phyloP scores from a whole-genome alignment of 2,797 vertebrate genomes.

The Morelia viridis region DNA sequence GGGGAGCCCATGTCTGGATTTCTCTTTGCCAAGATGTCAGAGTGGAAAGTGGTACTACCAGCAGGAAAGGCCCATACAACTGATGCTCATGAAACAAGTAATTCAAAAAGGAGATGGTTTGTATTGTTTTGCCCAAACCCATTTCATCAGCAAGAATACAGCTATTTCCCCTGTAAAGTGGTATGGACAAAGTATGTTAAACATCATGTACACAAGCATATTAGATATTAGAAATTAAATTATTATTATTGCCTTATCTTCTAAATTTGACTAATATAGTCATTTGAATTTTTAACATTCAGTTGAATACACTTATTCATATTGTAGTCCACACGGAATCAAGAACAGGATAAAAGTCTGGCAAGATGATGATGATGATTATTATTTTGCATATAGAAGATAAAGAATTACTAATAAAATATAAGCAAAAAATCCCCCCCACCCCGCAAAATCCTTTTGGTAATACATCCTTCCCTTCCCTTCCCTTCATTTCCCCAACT shows the following conservation, averaged over 20 bases:
- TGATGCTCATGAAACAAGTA: constrained; percentile 94
- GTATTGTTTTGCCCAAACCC: constrained; percentile 98
- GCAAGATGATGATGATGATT: neutral
- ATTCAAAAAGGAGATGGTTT: constrained; percentile 95
- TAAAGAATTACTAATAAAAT: neutral
- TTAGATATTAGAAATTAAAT: neutral
- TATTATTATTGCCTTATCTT: neutral
- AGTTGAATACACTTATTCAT: neutral
- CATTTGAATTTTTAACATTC: neutral
- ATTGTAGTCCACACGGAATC: neutral
- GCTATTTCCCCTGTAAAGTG: constrained; percentile 84
- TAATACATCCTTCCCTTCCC: neutral
- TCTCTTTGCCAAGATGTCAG: constrained; percentile 97
- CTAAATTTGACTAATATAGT: neutral
- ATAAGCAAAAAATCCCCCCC: neutral
- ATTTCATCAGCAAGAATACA: constrained; percentile 98
- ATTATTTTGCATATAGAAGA: neutral
- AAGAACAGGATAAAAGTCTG: neutral
- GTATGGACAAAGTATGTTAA: constrained; percentile 21
- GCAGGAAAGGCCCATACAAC: constrained; percentile 89
- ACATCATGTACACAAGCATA: neutral
- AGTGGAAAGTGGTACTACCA: constrained; percentile 95
- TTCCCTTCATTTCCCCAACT: neutral
- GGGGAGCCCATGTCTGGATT: constrained; percentile 92
- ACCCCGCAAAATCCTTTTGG: neutral